Base-by-base conservation (phyloP, 2,797 vertebrate species). In the Calcarius lapponicus region DNA sequence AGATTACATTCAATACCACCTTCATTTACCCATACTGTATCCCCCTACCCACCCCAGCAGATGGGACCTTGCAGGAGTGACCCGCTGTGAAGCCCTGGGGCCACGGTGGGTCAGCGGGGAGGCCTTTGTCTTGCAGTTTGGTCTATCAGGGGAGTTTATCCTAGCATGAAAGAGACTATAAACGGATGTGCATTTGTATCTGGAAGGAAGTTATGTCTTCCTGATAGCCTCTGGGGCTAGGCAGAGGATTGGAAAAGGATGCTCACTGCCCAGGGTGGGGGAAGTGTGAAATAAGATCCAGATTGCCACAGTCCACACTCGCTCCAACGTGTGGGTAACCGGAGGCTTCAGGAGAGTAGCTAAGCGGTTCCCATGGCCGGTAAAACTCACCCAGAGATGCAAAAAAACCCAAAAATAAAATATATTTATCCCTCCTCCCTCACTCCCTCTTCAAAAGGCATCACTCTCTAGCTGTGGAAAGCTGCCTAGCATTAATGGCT, bases 11-110 rank as follows among this genome's bases (percentile, higher is more conserved):
- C 47, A 14, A 47, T 47, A 47, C 22, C 47, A 47, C 22, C 47
- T 47, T 47, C 22, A 47, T 47, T 47, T 47, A 24, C 45, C 47
- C 47, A 8, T 47, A 14, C 21, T 47, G 45, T 47, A 22, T 47
- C 11, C 45, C 45, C 45, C 45, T 22, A 22, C 45, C 25, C 50
- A 10, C 38, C 15, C 53, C 73, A 18, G 42, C 4, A 0, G 17
- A 51, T 5, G n/a, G 17, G 3, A 34, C 9, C 48, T 14, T 42
- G 7, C 22, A 32, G 26, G 17, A 29, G 25, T 57, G 29, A 8
- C 6, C 66, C 38, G 1, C n/a, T 4, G 15, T 6, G 38, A 40
- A 62, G 21, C 16, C 22, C 34, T 51, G 0, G 2, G 45, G 4
- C 24, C 75, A 7, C 18, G 7, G 15, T 24, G 48, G 20, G 18